These are phyloP conservation scores for Gorsachius goisagi DNA, from an alignment of 2,113 vertebrate species.

Conservation along the genomic window DNA sequence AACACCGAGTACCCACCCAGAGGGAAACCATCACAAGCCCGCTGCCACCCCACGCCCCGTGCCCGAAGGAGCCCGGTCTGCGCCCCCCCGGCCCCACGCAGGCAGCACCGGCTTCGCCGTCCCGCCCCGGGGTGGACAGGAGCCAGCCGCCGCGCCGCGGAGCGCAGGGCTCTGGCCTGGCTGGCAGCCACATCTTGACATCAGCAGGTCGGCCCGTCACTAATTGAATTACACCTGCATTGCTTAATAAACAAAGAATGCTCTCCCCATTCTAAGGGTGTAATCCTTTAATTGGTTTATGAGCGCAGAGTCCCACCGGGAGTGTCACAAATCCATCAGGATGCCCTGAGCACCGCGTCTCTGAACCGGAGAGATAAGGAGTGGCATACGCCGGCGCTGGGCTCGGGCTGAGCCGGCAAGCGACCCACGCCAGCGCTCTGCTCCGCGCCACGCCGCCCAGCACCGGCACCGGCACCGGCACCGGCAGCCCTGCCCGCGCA, in stretches of 20 bases:
- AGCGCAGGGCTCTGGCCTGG: neutral
- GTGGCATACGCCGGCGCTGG: neutral
- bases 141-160: rapidly evolving
- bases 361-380: constrained; percentile 50
- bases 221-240: constrained; percentile 61
- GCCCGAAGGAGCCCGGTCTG: too few relatives aligned
- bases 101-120: too few relatives aligned
- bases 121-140: rapidly evolving
- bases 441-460: neutral
- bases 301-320: constrained; percentile 12
- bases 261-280: constrained; percentile 27
- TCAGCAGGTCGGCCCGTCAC: constrained; percentile 5
- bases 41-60: neutral
- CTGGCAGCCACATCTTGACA: constrained; percentile 8
- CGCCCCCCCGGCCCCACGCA: neutral
- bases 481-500: rapidly evolving
- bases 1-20: too few relatives aligned
- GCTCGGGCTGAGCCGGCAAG: neutral
- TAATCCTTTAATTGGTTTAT: constrained; percentile 65
- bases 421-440: neutral
- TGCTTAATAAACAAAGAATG: constrained; percentile 56
- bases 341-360: constrained; percentile 6
- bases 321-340: constrained; percentile 60
- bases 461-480: neutral
- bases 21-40: too few relatives aligned